Evolutionary conservation across 1,140 invertebrate species (phyloP).

Genomic region (Trachymyrmex septentrionalis): DNA sequence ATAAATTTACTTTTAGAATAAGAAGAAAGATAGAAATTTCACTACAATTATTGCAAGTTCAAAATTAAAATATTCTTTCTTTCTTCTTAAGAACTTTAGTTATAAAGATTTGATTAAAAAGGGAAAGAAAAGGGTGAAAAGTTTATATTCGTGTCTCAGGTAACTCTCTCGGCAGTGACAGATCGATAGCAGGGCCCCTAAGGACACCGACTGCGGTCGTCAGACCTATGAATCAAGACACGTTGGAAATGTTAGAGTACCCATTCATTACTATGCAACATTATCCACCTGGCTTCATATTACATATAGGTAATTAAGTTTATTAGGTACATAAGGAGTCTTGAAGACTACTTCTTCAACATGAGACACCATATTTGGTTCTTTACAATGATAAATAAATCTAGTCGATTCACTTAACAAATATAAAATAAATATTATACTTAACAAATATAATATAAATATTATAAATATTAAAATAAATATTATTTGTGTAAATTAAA

Average conservation of each 20-base stretch:
- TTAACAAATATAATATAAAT: too few species aligned
- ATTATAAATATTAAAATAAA: too few species aligned
- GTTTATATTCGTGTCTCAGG: slow-evolving; percentile 84
- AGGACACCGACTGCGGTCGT: slow-evolving; percentile 86
- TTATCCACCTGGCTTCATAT: slow-evolving; percentile 95
- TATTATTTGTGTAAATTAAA: not conserved
- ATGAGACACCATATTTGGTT: not conserved
- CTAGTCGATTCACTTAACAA: not conserved
- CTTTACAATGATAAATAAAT: not conserved
- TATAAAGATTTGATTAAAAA: too few species aligned
- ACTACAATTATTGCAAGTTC: not conserved
- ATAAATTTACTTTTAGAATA: not conserved
- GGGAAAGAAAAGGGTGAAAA: not conserved
- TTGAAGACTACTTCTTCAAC: not conserved
- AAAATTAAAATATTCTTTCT: not conserved
- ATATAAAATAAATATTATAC: too few species aligned
- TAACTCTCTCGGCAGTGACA: slow-evolving; percentile 90
- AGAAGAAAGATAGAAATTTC: too few species aligned
- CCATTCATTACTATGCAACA: slow-evolving; percentile 97
- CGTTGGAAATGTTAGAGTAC: slow-evolving; percentile 95
- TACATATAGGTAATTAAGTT: slow-evolving; percentile 92
- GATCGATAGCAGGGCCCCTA: slow-evolving; percentile 83
- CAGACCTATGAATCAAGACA: slow-evolving; percentile 90
- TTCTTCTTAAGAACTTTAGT: too few species aligned
- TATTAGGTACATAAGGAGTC: not conserved